Base-by-base conservation (phyloP, 2,113 vertebrate species). In the Enhydra lutris region DNA sequence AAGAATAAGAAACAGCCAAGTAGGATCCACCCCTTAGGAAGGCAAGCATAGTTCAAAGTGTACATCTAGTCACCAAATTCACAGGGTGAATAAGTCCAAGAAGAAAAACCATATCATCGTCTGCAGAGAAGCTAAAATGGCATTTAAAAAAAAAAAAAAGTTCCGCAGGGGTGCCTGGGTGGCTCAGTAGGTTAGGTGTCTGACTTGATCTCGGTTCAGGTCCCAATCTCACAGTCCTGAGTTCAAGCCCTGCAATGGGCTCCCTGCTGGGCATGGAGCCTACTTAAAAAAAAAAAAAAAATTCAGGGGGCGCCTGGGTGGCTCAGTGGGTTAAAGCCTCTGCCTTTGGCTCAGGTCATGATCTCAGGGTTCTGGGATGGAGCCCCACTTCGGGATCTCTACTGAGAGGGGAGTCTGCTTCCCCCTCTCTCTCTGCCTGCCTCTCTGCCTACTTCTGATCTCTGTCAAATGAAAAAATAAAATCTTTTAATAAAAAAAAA, bases 101-200 rank as follows among this genome's bases (percentile, higher is more conserved):
- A 93, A 91, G 79, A 71, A 96, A 88, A 96, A 18, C 39, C n/a
- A 79, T 10, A 36, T 89, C 65, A 93, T 80, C 47, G 39, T 47
- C 36, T 42, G 26, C 55, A 67, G 24, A 36, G 63, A 82, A 79
- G 52, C 52, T 42, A 83, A 82, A 74, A 52, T 14, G 52, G 20
- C 36, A 71, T 55, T 55, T 87, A 42, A 42, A 47, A 47, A 67
- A 0, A 71, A 20, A 14, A 87, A 94, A 91, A 81, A 55, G 17
- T 39, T 59, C 36, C n/a, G 34, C 17, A 36, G 65, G 17, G 65
- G 65, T 7, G 0, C 31, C 65, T 67, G 65, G 15, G 65, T 67
- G 65, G 31, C 65, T 67, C 65, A n/a, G 65, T 67, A n/a, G 31
- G 65, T 18, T 18, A n/a, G 3, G 31, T n/a, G 31, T n/a, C 31